Conservation (phyloP, 2,888 invertebrate species). For the Sarcophaga variegata region DNA sequence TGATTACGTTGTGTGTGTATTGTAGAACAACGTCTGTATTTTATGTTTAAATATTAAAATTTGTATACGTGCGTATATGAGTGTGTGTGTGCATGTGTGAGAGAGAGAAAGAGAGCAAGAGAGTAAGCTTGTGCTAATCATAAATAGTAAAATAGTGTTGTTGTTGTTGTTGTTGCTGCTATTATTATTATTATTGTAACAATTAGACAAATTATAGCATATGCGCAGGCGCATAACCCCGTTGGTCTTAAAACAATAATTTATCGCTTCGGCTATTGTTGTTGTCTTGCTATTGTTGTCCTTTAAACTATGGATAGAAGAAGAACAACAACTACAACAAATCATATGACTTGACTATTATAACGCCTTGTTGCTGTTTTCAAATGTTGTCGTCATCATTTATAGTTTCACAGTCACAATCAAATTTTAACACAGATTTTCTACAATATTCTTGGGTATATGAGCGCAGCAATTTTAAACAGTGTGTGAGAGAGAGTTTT, state of each 20-base stretch:
- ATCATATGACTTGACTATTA: slow-evolving; percentile 41
- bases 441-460: slow-evolving; percentile 46
- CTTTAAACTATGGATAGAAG: neutral
- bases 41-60: too few species aligned
- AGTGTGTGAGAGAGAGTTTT: neutral
- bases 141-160: neutral
- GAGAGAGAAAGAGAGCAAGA: neutral
- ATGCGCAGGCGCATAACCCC: slow-evolving; percentile 66
- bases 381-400: slow-evolving; percentile 64
- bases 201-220: slow-evolving; percentile 42
- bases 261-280: slow-evolving; percentile 31
- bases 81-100: neutral
- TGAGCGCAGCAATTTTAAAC: neutral
- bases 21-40: too few species aligned
- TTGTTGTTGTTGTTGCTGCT: neutral
- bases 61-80: too few species aligned
- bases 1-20: neutral
- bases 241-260: slow-evolving; percentile 57
- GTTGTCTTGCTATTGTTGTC: neutral
- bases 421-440: slow-evolving; percentile 64
- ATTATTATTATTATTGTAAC: slow-evolving; percentile 21
- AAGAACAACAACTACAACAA: slow-evolving; percentile 29
- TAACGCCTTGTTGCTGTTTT: slow-evolving; percentile 60
- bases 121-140: neutral
- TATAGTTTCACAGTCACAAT: slow-evolving; percentile 46